Evolutionary conservation across 2,113 vertebrate species (phyloP), one percentile per base, ranked within the genome.

Genomic region (Bagarius yarrelli): DNA sequence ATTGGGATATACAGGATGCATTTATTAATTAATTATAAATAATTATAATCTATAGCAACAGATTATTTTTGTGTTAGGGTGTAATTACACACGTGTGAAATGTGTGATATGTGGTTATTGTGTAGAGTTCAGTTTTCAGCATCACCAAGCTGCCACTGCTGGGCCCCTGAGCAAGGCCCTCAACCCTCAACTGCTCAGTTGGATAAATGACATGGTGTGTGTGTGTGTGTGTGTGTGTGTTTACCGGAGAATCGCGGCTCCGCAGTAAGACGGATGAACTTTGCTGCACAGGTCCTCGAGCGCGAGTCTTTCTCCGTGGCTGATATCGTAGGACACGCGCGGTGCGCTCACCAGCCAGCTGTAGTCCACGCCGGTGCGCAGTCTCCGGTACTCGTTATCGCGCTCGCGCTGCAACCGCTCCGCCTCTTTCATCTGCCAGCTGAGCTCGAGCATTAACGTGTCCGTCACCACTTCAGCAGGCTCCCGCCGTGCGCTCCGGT

Each of bases 401-500:
- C 95, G 90, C 87, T 95, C 95, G 1, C 93, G 88, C 78, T 97
- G 96, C 90, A 92, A 93, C 85, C 94, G 89, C 91, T 97, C 96
- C 0, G 93, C 94, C 90, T 98, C 95, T 77, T 95, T 97, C 84
- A 94, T 90, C 92, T 98, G 96, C 94, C 97, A 98, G 75, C 74
- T 91, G 81, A 99, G 93, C 92, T 99, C 97, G 93, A 97, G 91
- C 97, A 99, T 98, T 67, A 99, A 91, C 0, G 97, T 99, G 73
- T 99, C 96, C 0, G 93, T 91, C 88, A 99, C 95, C 94, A 96
- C 95, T 55, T 98, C 95, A 0, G 92, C 91, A 0, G 96, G 94
- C 66, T 86, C 95, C 73, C 94, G 91, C 72, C 93, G 84, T 0
- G 94, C 91, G 81, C 93, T 89, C 57, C 93, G 91, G 50, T 86